Conservation (phyloP, 1,140 invertebrate genomes). For the Anthonomus grandis region DNA sequence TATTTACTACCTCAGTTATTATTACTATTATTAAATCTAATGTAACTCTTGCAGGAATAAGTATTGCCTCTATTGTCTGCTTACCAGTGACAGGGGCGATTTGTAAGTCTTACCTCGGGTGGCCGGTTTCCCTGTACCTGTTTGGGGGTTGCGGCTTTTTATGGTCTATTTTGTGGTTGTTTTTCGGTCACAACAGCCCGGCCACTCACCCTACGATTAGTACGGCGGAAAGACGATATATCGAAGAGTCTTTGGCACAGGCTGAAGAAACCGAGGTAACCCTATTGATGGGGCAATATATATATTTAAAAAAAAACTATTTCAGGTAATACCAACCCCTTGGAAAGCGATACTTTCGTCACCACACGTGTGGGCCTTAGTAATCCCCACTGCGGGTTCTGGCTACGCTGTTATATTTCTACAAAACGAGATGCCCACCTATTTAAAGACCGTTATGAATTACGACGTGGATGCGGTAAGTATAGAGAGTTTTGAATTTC, state of each 20-base stretch:
- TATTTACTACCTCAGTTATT: no score
- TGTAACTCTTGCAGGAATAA: slow-evolving; percentile 56
- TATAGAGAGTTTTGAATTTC: no score
- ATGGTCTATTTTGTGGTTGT: slow-evolving; percentile 61
- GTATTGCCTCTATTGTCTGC: slow-evolving; percentile 69
- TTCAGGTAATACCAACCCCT: slow-evolving; percentile 17
- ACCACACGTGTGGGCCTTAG: slow-evolving; percentile 10
- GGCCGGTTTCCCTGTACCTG: slow-evolving; percentile 76
- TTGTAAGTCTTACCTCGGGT: slow-evolving; percentile 61
- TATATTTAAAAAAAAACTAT: background rate
- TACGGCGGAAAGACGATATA: slow-evolving; percentile 59
- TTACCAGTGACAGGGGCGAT: slow-evolving; percentile 67
- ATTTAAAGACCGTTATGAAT: slow-evolving; percentile 76
- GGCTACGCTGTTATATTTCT: slow-evolving; percentile 93
- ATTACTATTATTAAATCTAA: no score
- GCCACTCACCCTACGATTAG: slow-evolving; percentile 57
- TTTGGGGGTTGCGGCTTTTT: slow-evolving; percentile 63
- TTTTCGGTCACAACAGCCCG: slow-evolving; percentile 66
- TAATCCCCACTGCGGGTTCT: slow-evolving; percentile 73
- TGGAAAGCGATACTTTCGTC: slow-evolving; percentile 23
- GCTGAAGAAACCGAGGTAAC: slow-evolving; percentile 7
- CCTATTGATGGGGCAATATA: background rate
- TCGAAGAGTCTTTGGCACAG: slow-evolving; percentile 48
- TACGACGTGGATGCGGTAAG: slow-evolving; percentile 62
- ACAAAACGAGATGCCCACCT: slow-evolving; percentile 86